Percentiles rank a stretch among this genome's conserved stretches.
These are phyloP conservation scores for Drosophila lowei DNA, from an alignment of 1,140 invertebrate species.

Conservation along the genomic window DNA sequence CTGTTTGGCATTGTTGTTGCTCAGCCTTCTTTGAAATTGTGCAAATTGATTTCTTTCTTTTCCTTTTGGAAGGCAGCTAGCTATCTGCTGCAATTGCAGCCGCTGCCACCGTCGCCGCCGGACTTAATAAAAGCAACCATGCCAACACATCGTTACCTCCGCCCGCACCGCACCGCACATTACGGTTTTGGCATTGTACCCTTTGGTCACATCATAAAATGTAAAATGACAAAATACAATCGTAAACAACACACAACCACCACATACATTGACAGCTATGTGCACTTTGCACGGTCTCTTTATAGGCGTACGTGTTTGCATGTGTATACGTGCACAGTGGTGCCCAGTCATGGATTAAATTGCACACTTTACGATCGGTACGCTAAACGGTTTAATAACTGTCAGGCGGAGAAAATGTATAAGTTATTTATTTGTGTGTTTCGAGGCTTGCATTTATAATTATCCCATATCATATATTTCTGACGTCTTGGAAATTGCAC, in stretches of 20 bases:
- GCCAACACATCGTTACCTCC: background rate
- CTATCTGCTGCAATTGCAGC: too few relatives aligned
- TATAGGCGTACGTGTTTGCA: slow-evolving; percentile 18
- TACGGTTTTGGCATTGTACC: background rate
- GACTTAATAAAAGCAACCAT: too few relatives aligned
- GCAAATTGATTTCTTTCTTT: slow-evolving; percentile 34
- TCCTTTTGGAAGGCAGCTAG: background rate
- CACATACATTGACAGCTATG: slow-evolving; percentile 19
- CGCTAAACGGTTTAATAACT: slow-evolving; percentile 14
- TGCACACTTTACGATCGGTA: slow-evolving; percentile 18
- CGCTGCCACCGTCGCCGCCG: too few relatives aligned
- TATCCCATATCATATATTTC: background rate
- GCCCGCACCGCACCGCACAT: background rate
- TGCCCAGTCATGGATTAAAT: background rate
- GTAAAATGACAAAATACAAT: slow-evolving; percentile 37
- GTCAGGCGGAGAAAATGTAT: slow-evolving; percentile 14
- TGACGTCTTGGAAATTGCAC: background rate
- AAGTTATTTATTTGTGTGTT: slow-evolving; percentile 4
- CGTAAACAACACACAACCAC: slow-evolving; percentile 16
- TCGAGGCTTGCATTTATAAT: background rate
- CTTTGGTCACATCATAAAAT: slow-evolving; percentile 46
- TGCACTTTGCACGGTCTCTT: slow-evolving; percentile 33
- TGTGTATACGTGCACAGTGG: slow-evolving; percentile 55
- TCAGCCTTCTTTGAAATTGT: slow-evolving; percentile 8
- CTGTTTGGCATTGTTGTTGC: slow-evolving; percentile 12